Conservation (phyloP, 2,797 vertebrate genomes). For the Miichthys miiuy region DNA sequence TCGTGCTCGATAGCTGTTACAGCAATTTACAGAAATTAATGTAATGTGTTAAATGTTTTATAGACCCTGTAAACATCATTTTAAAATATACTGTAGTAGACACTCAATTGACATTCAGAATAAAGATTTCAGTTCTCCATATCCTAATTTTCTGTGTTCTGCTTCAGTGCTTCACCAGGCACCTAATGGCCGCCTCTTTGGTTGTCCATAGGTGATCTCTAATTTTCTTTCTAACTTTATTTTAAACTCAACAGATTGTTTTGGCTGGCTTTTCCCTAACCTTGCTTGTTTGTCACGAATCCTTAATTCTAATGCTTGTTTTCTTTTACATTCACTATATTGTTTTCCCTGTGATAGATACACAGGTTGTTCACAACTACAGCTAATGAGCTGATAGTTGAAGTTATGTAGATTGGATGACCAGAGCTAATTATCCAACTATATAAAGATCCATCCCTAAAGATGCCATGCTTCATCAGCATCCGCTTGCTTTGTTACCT, state of each 20-base stretch:
- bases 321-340: slow-evolving; percentile 55
- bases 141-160: slow-evolving; percentile 53
- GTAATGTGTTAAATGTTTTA: slow-evolving; percentile 25
- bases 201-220: slow-evolving; percentile 81
- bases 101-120: slow-evolving; percentile 16
- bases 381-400: slow-evolving; percentile 68
- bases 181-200: slow-evolving; percentile 74
- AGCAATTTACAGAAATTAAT: slow-evolving; percentile 26
- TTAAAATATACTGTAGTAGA: slow-evolving; percentile 31
- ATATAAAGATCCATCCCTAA: slow-evolving; percentile 7
- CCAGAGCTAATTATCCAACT: slow-evolving; percentile 26
- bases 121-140: slow-evolving; percentile 47
- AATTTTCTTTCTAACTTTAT: slow-evolving; percentile 75
- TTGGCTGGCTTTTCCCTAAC: slow-evolving; percentile 79
- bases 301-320: slow-evolving; percentile 65
- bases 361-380: slow-evolving; percentile 64
- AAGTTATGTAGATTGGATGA: slow-evolving; percentile 46
- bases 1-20: slow-evolving; percentile 11
- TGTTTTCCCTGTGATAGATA: slow-evolving; percentile 45
- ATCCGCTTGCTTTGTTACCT: neutral
- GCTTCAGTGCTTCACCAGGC: slow-evolving; percentile 69
- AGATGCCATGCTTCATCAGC: slow-evolving; percentile 10
- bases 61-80: slow-evolving; percentile 9
- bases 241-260: slow-evolving; percentile 76
- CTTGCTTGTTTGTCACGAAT: slow-evolving; percentile 67